Conservation (phyloP, 92 coral and sea anemone genomes). For the Zoanthus sansibaricus region DNA sequence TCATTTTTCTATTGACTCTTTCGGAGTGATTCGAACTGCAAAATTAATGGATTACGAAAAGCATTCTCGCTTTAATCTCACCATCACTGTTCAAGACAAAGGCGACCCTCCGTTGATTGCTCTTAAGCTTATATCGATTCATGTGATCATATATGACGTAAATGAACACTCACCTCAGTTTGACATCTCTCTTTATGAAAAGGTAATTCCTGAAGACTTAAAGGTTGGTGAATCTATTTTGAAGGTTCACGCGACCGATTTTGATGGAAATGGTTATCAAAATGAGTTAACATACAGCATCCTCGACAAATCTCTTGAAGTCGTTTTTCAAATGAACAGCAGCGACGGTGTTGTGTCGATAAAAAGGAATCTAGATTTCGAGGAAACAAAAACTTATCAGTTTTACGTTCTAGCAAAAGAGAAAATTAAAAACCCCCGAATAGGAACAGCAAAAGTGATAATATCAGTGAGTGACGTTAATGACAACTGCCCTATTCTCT, state of each 20-base stretch:
- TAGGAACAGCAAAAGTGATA: slow-evolving; percentile 42
- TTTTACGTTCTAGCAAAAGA: slow-evolving; percentile 67
- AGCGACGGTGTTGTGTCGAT: slow-evolving; percentile 53
- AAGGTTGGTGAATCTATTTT: slow-evolving; percentile 48
- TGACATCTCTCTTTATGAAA: slow-evolving; percentile 59
- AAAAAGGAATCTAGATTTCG: slow-evolving; percentile 49
- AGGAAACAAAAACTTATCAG: slow-evolving; percentile 39
- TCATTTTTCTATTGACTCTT: slow-evolving; percentile 42
- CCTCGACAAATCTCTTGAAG: neutral
- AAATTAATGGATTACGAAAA: slow-evolving; percentile 52
- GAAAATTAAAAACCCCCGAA: slow-evolving; percentile 15
- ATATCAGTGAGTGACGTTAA: slow-evolving; percentile 56
- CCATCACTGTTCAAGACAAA: slow-evolving; percentile 53
- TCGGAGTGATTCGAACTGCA: slow-evolving; percentile 48
- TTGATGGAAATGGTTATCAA: slow-evolving; percentile 31
- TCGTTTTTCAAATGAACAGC: slow-evolving; percentile 50
- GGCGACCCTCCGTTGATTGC: slow-evolving; percentile 50
- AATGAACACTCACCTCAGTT: slow-evolving; percentile 66
- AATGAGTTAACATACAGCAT: slow-evolving; percentile 45
- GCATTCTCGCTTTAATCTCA: slow-evolving; percentile 37
- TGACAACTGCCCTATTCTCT: slow-evolving; percentile 64
- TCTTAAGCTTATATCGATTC: slow-evolving; percentile 30
- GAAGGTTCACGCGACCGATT: slow-evolving; percentile 59
- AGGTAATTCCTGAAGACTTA: slow-evolving; percentile 50
- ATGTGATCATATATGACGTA: slow-evolving; percentile 38